These are phyloP conservation scores for Reticulitermes lucifugus DNA, from an alignment of 2,888 invertebrate genomes.

Conservation along the genomic window DNA sequence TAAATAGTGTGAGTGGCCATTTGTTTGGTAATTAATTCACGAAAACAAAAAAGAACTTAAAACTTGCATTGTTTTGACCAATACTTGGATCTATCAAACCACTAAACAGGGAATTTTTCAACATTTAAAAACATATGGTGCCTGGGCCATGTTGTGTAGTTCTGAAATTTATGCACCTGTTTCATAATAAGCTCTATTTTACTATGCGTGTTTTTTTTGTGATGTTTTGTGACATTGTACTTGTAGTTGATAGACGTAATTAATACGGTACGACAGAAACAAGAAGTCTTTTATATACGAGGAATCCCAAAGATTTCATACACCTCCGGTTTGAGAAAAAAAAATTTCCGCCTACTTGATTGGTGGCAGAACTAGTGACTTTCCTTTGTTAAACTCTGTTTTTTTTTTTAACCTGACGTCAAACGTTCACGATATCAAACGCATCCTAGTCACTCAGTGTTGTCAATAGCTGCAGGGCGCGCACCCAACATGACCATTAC, in stretches of 20 bases:
- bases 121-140: slow-evolving; percentile 51
- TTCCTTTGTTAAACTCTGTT: slow-evolving; percentile 53
- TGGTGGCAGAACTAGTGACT: slow-evolving; percentile 50
- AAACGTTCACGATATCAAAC: slow-evolving; percentile 48
- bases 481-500: slow-evolving; percentile 52
- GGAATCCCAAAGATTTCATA: slow-evolving; percentile 52
- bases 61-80: slow-evolving; percentile 53
- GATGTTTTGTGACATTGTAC: slow-evolving; percentile 53
- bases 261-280: slow-evolving; percentile 35
- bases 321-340: slow-evolving; percentile 24
- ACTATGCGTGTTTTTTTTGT: slow-evolving; percentile 55
- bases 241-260: slow-evolving; percentile 47
- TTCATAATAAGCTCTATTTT: slow-evolving; percentile 55
- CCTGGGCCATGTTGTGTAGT: slow-evolving; percentile 55
- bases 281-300: slow-evolving; percentile 53
- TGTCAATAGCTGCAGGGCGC: slow-evolving; percentile 32
- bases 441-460: slow-evolving; percentile 52
- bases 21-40: slow-evolving; percentile 50
- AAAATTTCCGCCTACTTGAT: background rate
- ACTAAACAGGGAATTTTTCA: slow-evolving; percentile 52
- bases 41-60: slow-evolving; percentile 29
- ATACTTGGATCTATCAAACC: slow-evolving; percentile 52
- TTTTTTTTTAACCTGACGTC: slow-evolving; percentile 33
- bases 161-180: slow-evolving; percentile 54
- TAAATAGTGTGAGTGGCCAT: slow-evolving; percentile 7